Evolutionary conservation across 2,113 vertebrate genomes (phyloP).

Genomic region (Serilophus lunatus): DNA sequence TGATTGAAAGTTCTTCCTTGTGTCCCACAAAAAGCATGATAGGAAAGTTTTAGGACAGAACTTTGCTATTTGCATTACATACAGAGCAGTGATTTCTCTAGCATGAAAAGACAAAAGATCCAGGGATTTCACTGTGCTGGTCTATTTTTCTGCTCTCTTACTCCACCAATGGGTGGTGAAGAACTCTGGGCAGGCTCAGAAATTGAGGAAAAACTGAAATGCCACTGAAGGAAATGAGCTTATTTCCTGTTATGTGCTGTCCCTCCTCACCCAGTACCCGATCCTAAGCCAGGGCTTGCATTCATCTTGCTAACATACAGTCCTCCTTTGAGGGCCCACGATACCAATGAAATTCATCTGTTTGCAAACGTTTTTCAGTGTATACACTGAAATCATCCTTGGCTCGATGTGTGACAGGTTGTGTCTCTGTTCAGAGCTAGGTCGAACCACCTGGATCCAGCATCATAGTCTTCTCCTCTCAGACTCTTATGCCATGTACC

Average conservation of each 20-base stretch:
- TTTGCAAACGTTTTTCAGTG: not conserved
- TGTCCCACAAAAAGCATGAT: not conserved
- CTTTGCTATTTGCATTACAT: not conserved
- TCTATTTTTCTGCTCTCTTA: not conserved
- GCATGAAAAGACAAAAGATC: not conserved
- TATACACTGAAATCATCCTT: not conserved
- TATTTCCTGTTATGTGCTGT: not conserved
- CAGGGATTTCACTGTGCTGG: not conserved
- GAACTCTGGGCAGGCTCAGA: not conserved
- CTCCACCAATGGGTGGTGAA: not conserved
- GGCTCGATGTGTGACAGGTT: not conserved
- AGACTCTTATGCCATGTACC: not conserved
- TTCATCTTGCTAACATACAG: not conserved
- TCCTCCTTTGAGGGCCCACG: accelerated
- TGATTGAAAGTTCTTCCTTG: not conserved
- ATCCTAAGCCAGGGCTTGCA: not conserved
- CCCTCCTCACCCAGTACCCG: not conserved
- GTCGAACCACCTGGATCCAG: accelerated
- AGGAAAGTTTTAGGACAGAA: not conserved
- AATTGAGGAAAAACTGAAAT: not conserved
- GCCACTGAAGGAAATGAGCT: not conserved
- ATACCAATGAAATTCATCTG: not conserved
- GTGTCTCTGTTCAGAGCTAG: not conserved
- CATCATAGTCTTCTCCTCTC: not conserved
- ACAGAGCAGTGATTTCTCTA: not conserved